A percentile compares a stretch with the other conserved stretches of the same genome.
These are phyloP conservation scores for Erpobdella octoculata DNA, from an alignment of 2,888 invertebrate genomes.

Conservation along the genomic window DNA sequence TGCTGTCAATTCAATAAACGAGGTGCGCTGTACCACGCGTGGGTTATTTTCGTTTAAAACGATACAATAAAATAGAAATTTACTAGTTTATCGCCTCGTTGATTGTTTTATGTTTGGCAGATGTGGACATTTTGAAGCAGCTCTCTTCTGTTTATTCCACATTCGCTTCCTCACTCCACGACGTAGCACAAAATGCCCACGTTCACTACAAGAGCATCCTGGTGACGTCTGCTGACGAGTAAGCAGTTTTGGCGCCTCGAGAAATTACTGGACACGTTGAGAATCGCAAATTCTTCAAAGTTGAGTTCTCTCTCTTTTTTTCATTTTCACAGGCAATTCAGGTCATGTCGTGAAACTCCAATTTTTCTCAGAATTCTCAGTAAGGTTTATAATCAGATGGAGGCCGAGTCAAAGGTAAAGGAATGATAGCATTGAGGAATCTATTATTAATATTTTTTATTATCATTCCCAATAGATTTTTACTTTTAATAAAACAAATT, in stretches of 20 bases:
- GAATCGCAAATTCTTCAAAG: too few species aligned
- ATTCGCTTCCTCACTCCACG: neutral
- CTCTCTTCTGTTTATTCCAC: neutral
- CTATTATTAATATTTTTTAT: neutral
- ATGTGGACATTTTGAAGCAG: neutral
- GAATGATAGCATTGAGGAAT: neutral
- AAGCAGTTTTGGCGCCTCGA: too few species aligned
- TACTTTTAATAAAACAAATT: too few species aligned
- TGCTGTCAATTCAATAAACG: too few species aligned
- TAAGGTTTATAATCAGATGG: neutral
- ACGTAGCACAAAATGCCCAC: neutral
- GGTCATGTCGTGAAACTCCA: neutral
- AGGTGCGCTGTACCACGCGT: too few species aligned
- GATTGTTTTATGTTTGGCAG: neutral
- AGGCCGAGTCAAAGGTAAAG: neutral
- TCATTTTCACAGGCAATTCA: neutral
- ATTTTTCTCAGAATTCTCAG: neutral
- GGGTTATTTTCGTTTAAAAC: too few species aligned
- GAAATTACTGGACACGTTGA: too few species aligned
- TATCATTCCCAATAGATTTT: too few species aligned
- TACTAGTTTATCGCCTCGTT: neutral
- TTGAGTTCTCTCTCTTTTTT: too few species aligned
- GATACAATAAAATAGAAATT: too few species aligned
- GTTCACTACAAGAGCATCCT: constrained; percentile 5
- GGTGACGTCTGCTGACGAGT: neutral